Percentiles rank a stretch among this genome's conserved stretches.
phyloP scores from a whole-genome alignment of 2,113 vertebrate genomes.

The Solea senegalensis region DNA sequence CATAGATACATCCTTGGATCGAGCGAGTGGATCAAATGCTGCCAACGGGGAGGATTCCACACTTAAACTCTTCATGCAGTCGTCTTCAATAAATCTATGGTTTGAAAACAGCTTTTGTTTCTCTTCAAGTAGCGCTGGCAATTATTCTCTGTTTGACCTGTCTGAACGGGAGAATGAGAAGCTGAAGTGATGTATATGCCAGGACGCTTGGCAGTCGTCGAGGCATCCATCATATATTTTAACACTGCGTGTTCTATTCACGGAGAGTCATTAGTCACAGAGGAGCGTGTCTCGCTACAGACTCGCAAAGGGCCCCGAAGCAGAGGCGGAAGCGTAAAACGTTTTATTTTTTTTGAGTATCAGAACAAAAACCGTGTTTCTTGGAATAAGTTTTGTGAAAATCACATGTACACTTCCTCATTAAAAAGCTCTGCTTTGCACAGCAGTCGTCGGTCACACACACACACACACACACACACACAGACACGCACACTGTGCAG shows the following conservation, averaged over 20 bases:
- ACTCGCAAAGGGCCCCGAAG: constrained; percentile 53
- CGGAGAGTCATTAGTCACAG: constrained; percentile 73
- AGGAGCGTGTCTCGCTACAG: constrained; percentile 40
- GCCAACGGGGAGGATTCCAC: no score
- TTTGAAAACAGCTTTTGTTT: constrained; percentile 25
- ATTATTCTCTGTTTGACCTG: constrained; percentile 36
- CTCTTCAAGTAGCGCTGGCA: constrained; percentile 30
- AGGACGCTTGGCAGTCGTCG: constrained; percentile 51
- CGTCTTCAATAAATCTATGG: not conserved
- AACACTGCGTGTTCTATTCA: constrained; percentile 63
- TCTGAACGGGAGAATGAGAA: constrained; percentile 50
- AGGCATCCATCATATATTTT: constrained; percentile 74
- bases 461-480: constrained; percentile 11
- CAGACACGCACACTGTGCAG: constrained; percentile 24
- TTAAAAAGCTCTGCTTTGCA: constrained; percentile 22
- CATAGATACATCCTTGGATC: no score
- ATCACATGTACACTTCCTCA: constrained; percentile 8
- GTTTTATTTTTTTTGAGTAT: constrained; percentile 23
- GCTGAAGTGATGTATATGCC: constrained; percentile 59
- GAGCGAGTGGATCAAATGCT: no score
- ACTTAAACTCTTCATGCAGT: not conserved
- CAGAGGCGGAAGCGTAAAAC: constrained; percentile 34
- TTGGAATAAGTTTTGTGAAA: constrained; percentile 2
- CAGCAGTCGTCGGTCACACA: constrained; percentile 26
- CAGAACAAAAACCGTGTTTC: constrained; percentile 26